These are phyloP conservation scores for Dasypogon diadema DNA, from an alignment of 2,888 invertebrate genomes.

Conservation along the genomic window DNA sequence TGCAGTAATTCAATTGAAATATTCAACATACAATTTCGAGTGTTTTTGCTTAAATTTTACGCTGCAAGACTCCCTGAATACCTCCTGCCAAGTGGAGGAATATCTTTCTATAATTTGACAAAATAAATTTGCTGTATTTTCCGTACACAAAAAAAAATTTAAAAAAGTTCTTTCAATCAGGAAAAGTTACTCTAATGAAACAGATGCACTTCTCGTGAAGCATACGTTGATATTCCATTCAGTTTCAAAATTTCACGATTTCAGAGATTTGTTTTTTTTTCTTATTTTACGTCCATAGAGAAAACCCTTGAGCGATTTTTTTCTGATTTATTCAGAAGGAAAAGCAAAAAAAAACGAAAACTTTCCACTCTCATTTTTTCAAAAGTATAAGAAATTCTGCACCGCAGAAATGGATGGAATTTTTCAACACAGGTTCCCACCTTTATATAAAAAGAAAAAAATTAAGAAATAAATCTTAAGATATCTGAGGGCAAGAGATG, in stretches of 20 bases:
- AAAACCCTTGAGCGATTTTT: slow-evolving; percentile 22
- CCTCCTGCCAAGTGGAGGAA: too few relatives aligned
- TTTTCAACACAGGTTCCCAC: slow-evolving; percentile 22
- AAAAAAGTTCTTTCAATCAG: too few relatives aligned
- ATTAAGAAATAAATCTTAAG: slow-evolving; percentile 48
- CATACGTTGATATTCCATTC: background rate
- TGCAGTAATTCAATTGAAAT: too few relatives aligned
- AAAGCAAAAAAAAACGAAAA: slow-evolving; percentile 15
- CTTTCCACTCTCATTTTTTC: slow-evolving; percentile 28
- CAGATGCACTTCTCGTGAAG: background rate
- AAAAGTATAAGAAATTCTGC: slow-evolving; percentile 20
- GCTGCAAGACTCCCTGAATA: too few relatives aligned
- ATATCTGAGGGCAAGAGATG: background rate
- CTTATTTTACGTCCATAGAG: slow-evolving; percentile 16
- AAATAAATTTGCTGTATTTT: too few relatives aligned
- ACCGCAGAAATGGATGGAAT: slow-evolving; percentile 37
- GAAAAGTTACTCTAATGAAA: background rate
- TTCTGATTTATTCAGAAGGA: slow-evolving; percentile 22
- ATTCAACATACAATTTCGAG: too few relatives aligned
- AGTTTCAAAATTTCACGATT: too few relatives aligned
- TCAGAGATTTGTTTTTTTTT: background rate
- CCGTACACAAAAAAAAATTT: too few relatives aligned
- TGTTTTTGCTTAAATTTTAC: too few relatives aligned
- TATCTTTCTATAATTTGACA: too few relatives aligned
- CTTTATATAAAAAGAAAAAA: slow-evolving; percentile 47